A percentile compares a stretch with the other conserved stretches of the same genome.
phyloP scores from a whole-genome alignment of 2,113 vertebrate species.

The Scalopus aquaticus region DNA sequence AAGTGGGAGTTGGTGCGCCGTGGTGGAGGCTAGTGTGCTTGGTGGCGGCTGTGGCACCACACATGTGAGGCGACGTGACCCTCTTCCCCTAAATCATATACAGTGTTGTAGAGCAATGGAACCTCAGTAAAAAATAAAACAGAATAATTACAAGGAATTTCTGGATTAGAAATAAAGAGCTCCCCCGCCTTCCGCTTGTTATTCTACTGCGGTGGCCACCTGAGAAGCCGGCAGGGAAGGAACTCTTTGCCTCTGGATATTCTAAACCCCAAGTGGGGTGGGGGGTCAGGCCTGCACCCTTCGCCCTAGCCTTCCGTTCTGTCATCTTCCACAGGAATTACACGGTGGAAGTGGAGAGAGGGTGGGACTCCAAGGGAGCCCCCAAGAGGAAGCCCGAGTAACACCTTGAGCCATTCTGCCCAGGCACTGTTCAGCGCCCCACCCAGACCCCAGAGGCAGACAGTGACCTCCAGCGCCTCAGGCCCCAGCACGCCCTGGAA shows the following conservation, averaged over 20 bases:
- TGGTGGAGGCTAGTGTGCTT: no score
- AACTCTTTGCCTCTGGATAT: not conserved
- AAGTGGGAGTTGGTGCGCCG: no score
- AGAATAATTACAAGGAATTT: no score
- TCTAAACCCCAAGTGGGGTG: not conserved
- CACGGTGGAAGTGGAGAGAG: not conserved
- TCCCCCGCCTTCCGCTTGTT: not conserved
- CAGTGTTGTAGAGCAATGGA: no score
- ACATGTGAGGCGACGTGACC: no score
- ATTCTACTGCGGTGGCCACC: not conserved
- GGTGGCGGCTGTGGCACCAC: no score
- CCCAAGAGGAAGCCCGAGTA: not conserved
- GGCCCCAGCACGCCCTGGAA: accelerated
- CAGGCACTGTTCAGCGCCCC: not conserved
- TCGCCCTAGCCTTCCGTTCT: not conserved
- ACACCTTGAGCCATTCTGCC: not conserved
- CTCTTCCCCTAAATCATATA: no score
- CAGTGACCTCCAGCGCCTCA: no score
- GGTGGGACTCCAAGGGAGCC: not conserved
- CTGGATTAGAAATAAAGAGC: no score
- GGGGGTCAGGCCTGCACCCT: not conserved
- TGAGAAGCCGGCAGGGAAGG: not conserved
- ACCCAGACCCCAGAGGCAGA: not conserved
- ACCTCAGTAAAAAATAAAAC: no score
- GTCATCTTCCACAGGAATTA: not conserved